These are phyloP conservation scores for Hipparchia semele DNA, from an alignment of 2,888 invertebrate genomes.

Conservation along the genomic window DNA sequence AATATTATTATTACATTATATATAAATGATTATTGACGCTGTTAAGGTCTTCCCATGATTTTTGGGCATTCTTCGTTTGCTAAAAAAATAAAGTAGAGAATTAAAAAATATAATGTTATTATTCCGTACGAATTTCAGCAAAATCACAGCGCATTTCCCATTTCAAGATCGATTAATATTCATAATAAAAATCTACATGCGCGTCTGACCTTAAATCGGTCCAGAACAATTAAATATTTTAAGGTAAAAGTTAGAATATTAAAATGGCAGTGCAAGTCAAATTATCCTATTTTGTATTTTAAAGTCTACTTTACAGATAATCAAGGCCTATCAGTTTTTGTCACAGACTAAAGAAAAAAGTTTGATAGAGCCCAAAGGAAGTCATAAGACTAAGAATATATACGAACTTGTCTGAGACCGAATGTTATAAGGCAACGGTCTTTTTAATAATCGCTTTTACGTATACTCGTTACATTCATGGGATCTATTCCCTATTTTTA, in stretches of 20 bases:
- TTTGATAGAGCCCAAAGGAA: neutral
- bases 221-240: neutral
- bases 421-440: no score
- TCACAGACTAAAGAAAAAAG: slow-evolving; percentile 1
- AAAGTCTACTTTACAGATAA: neutral
- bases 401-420: no score
- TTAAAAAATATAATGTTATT: neutral
- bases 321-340: neutral
- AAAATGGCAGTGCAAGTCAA: slow-evolving; percentile 14
- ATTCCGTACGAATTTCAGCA: neutral
- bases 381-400: no score
- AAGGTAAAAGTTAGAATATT: neutral
- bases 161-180: neutral
- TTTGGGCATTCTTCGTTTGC: neutral
- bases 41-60: neutral
- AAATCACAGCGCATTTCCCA: neutral
- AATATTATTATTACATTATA: no score
- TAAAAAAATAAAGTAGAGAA: neutral
- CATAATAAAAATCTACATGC: slow-evolving; percentile 2
- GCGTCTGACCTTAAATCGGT: slow-evolving; percentile 1
- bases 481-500: no score
- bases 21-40: no score
- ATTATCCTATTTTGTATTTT: neutral
- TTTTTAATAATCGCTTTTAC: no score
- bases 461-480: no score